Evolutionary conservation across 2,888 invertebrate species (phyloP), one percentile per base, ranked within the genome.

Genomic region (Dione vanillae): DNA sequence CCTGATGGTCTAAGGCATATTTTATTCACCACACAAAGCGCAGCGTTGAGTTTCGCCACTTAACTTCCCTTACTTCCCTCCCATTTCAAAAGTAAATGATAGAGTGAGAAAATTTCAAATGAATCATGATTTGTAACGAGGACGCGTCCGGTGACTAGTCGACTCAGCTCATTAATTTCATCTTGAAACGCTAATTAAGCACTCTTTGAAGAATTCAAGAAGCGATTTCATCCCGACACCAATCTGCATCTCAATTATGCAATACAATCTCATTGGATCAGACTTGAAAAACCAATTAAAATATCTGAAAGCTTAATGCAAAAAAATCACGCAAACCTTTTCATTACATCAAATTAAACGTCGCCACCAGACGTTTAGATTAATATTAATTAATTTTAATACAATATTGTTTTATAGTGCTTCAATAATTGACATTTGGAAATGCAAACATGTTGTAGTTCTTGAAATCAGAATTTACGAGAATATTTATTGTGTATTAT

Each of bases 111-210:
- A 41, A 59, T 59, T 51, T 59, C 19, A 52, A 58, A 65, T 41
- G 58, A 66, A 66, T 70, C 58, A 59, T n/a, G 65, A 69, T 64
- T 64, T 20, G 54, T 41, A 62, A 71, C 70, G 51, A 19, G 49
- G 49, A 49, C 61, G 20, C 52, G 59, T 54, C 61, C 61, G 65
- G 65, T 65, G 65, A 72, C 65, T 64, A 59, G 69, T 69, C 71
- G 71, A 71, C 67, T 74, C 69, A 83, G 82, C 84, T 88, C 86
- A 88, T 89, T 87, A 90, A 85, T 82, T 85, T 84, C 84, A 84
- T 82, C 85, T 84, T 81, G 83, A 84, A 85, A 83, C 83, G 81
- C 85, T 86, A 88, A 89, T 90, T 86, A 89, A 87, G 85, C 78
- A 80, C 80, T 82, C 82, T 85, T 85, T 88, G 83, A 88, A 88